Evolutionary conservation across 2,113 vertebrate genomes (phyloP), one percentile per base, ranked within the genome.

Genomic region (Rhea americana): DNA sequence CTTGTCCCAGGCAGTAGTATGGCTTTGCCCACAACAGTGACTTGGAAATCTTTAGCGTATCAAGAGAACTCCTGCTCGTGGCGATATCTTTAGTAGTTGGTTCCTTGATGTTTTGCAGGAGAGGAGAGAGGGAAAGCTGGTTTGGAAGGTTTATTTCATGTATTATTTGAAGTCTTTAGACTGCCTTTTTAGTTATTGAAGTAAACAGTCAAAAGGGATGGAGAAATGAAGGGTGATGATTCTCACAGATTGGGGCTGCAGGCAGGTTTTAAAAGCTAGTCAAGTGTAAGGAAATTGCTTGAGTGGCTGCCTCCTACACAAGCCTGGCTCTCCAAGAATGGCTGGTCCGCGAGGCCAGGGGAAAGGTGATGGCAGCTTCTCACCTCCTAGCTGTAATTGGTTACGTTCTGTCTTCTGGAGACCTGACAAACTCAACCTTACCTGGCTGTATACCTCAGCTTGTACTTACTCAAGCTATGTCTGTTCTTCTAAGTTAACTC

Each of bases 21-120:
- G 53, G 13, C 53, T 55, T 26, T 28, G 53, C 53, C 8, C 9
- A 9, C 25, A 2, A 1, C 9, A 13, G 1, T n/a, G 4, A 5
- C 18, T 0, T 2, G 4, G 65, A 43, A 32, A 14, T 1, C 8
- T 3, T 1, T 16, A 1, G 58, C 20, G 13, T 4, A 3, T 7
- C 4, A 4, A 4, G 35, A 12, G 11, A 11, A 1, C 5, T 0
- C 70, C 14, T n/a, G 56, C 17, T 18, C 56, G 21, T 5, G 61
- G 35, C 7, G 59, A 12, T 28, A 4, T 12, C 39, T 7, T 2
- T 21, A 1, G 74, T 13, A 50, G 24, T 15, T 18, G 2, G 32
- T 6, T 8, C 67, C 45, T 5, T 2, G 32, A 30, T 11, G 13
- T 6, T 1, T 3, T 9, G 35, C 17, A 5, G 5, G 15, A 43